These are phyloP conservation scores for Miniopterus natalensis DNA, from an alignment of 2,113 vertebrate species.

Conservation along the genomic window DNA sequence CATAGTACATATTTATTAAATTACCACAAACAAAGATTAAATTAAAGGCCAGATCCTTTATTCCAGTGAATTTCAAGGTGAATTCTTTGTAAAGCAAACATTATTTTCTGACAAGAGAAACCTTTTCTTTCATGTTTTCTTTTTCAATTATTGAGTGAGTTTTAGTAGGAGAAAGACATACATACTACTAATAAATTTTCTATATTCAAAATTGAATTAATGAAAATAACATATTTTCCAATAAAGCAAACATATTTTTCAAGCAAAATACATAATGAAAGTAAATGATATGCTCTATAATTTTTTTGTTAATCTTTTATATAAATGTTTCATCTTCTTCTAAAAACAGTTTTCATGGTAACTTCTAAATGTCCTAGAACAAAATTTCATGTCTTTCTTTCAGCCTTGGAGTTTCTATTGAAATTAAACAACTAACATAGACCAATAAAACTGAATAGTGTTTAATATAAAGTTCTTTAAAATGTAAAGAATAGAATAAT, in stretches of 20 bases:
- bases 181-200: background rate
- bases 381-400: background rate
- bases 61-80: slow-evolving; percentile 12
- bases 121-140: background rate
- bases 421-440: background rate
- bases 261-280: background rate
- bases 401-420: background rate
- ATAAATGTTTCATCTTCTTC: background rate
- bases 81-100: background rate
- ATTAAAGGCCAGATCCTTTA: background rate
- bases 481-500: background rate
- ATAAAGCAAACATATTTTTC: background rate
- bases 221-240: background rate
- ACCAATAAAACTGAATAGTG: background rate
- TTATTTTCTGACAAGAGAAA: background rate
- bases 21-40: background rate
- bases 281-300: background rate
- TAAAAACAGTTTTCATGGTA: background rate
- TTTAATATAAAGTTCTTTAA: background rate
- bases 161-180: background rate
- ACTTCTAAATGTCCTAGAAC: background rate
- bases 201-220: background rate
- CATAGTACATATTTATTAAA: slow-evolving; percentile 27
- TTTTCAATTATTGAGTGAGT: background rate
- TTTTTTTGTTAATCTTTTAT: background rate